phyloP scores from a whole-genome alignment of 53 echinoderm and acorn worm genomes.

The Echinometra lucunter region DNA sequence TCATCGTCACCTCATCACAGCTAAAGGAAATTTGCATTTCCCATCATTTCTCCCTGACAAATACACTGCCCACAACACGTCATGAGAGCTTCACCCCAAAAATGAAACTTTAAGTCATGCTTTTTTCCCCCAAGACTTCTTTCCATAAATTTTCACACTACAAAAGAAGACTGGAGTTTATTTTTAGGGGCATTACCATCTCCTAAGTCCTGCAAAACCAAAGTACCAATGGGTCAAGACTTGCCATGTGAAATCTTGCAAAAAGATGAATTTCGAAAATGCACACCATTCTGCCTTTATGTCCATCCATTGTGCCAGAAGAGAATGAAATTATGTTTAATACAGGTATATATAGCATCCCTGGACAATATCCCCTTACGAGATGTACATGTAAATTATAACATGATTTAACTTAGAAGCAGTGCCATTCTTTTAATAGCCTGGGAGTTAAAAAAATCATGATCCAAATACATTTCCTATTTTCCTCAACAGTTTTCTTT shows the following conservation, averaged over 20 bases:
- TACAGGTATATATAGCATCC: not conserved
- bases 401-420: too few species aligned
- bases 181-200: not conserved
- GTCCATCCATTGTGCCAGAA: not conserved
- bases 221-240: not conserved
- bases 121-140: not conserved
- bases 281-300: not conserved
- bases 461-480: not conserved
- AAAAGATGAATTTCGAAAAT: not conserved
- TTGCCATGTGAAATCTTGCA: not conserved
- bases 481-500: not conserved
- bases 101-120: not conserved
- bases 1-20: constrained; percentile 37
- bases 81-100: not conserved
- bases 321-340: not conserved
- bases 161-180: not conserved
- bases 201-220: not conserved
- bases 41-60: constrained; percentile 50
- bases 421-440: too few species aligned
- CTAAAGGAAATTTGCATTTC: constrained; percentile 55
- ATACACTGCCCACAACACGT: constrained; percentile 39
- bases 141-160: not conserved
- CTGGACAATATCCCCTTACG: not conserved
- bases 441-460: too few species aligned
- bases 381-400: too few species aligned